Base-by-base conservation (phyloP, 1,140 invertebrate species). In the Drosophila kurseongensis region DNA sequence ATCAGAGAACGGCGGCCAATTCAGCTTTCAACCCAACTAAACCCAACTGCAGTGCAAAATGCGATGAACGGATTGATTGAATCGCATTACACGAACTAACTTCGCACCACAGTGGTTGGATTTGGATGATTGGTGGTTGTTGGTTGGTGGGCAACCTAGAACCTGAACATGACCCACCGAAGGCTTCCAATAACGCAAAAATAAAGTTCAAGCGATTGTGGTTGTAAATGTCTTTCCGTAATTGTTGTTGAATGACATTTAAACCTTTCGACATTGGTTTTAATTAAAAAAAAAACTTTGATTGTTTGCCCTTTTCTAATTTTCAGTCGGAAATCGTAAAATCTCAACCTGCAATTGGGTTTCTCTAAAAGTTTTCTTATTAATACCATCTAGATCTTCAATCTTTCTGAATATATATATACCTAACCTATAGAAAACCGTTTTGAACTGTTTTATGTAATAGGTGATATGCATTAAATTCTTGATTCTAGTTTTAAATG, bases 1-100 rank as follows among this genome's bases (percentile, higher is more conserved):
- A 36, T 14, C 18, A 35, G 45, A 51, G 65, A 68, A 42, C 18
- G 65, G 60, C 45, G 45, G 36, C 45, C 45, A 48, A 38, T 29
- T 38, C 35, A 29, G 36, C 23, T 41, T 27, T n/a, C n/a, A 41
- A 27, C 5, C 23, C 8, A 38, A 35, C 44, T 29, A 36, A 65
- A 18, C 58, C 14, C n/a, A 14, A 18, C 27, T 58, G 29, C 50
- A 36, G 10, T 59, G 50, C 27, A 35, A 47, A 69, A 41, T 57
- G 67, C 67, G 67, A 71, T 71, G 48, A 69, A 40, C 62, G 62
- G 62, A 69, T 69, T 71, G 67, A 71, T 71, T 71, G 67, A 57
- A 71, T 71, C 67, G 67, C 67, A 69, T 71, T 48, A 57, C 67
- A 71, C 67, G 63, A 71, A 38, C 41, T 8, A 35, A 18, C n/a